Evolutionary conservation across 2,888 invertebrate species (phyloP), one percentile per base, ranked within the genome.

Genomic region (Ditula angustiorana): DNA sequence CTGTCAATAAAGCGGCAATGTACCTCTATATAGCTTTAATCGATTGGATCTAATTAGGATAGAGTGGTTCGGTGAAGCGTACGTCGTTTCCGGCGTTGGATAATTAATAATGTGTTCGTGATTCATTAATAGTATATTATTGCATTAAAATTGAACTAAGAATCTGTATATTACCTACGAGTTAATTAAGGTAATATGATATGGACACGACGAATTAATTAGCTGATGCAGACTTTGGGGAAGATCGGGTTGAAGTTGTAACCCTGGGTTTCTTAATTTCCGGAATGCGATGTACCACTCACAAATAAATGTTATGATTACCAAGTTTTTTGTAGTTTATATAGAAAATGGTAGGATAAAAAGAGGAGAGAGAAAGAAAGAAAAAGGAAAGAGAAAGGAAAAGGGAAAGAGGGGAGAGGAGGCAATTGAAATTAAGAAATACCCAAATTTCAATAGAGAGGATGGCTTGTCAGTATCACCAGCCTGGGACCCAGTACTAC

Each of bases 31-130:
- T 8, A 11, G 35, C 4, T 7, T 33, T 35, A 28, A 26, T 28
- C 26, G n/a, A 61, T 55, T 23, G 11, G 0, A 33, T 44, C 35
- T 2, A 10, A 58, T 49, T 21, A 13, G 46, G 24, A 1, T 16
- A 10, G 2, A 8, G 21, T 10, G 5, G 13, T 23, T 33, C 53
- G 5, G 5, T n/a, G 24, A 2, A 49, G 16, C 26, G 26, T 2
- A 16, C 11, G 26, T 5, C 16, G 46, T 37, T 56, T 37, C 55
- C 21, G 56, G 8, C 26, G 21, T 35, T n/a, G 21, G 37, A 62
- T 62, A 56, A 49, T 62, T 56, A 28, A 49, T 49, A 28, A 61
- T 61, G 28, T 62, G 62, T 49, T 24, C 56, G 47, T 62, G 37
- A 41, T 49, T 41, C 28, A 41, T 62, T 49, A 62, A 62, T 62